Evolutionary conservation across 2,113 vertebrate genomes (phyloP), one percentile per base, ranked within the genome.

Genomic region (Scomber scombrus): DNA sequence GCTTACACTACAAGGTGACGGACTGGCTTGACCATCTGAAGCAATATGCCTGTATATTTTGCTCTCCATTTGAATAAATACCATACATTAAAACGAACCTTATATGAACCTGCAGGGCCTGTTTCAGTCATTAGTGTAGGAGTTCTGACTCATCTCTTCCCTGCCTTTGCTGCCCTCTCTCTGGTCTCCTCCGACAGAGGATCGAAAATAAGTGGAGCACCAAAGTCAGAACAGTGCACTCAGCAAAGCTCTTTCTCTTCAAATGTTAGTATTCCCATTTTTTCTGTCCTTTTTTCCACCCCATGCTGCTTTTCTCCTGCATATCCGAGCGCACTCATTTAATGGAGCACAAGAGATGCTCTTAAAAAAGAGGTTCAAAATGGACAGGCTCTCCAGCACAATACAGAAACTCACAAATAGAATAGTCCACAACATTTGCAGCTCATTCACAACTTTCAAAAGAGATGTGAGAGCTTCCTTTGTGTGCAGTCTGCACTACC

Each of bases 341-440:
- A 93, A 93, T 93, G 91, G 92, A 88, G 82, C 86, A 5, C 58
- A 80, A 93, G 87, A 89, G 87, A 87, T 73, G 90, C 91, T 90
- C 78, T 92, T 82, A 74, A 86, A 92, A 82, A 81, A 80, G 31
- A 71, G 62, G 80, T 65, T 88, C 80, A 81, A 93, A 92, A 92
- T 91, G 91, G 92, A 85, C 85, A 76, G 80, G 85, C 90, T 89
- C 87, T 89, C 62, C 75, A 78, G 82, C 82, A 87, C 86, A 88
- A 88, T 78, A 56, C 82, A 79, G 80, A 64, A 51, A 68, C 92
- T 87, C 85, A 56, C 66, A 91, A 90, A 93, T 84, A 90, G 78
- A 93, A 85, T 18, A 79, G 89, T 68, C 78, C 71, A 46, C 71
- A 67, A 84, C 71, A 75, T 75, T 40, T 65, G 46, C 68, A 58